A percentile compares a stretch with the other conserved stretches of the same genome.
Conservation (phyloP, 2,888 invertebrate genomes). For the Melipona bicolor region DNA sequence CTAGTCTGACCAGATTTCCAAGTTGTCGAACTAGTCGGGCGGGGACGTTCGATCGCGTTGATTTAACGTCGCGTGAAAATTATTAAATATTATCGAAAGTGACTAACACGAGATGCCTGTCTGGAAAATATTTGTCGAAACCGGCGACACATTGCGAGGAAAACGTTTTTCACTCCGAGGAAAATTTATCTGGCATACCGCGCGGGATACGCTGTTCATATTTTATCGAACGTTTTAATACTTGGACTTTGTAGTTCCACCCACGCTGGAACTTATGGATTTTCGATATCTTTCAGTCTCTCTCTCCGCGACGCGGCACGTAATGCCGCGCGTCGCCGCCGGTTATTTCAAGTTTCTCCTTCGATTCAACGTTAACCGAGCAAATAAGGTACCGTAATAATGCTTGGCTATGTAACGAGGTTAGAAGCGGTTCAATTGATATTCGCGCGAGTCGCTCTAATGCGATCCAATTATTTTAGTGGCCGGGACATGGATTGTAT, state of each 20-base stretch:
- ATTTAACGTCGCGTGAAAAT: neutral
- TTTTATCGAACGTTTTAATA: neutral
- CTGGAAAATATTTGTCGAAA: neutral
- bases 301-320: neutral
- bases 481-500: conserved; percentile 36
- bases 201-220: neutral
- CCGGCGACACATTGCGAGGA: too few relatives aligned
- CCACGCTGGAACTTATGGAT: neutral
- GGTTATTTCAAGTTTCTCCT: neutral
- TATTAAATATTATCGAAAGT: conserved; percentile 14
- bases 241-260: neutral
- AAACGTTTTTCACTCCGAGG: neutral
- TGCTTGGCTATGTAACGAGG: conserved; percentile 44
- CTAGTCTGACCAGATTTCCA: neutral
- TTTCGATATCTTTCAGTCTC: neutral
- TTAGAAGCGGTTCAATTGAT: conserved; percentile 44
- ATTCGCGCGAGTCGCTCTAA: conserved; percentile 34
- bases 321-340: neutral
- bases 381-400: conserved; percentile 48
- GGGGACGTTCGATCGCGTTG: neutral
- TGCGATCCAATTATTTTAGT: conserved; percentile 49
- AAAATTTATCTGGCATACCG: neutral
- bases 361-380: neutral
- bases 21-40: conserved; percentile 7
- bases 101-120: neutral